phyloP scores from a whole-genome alignment of 2,113 vertebrate species.

The Myocastor coypus region DNA sequence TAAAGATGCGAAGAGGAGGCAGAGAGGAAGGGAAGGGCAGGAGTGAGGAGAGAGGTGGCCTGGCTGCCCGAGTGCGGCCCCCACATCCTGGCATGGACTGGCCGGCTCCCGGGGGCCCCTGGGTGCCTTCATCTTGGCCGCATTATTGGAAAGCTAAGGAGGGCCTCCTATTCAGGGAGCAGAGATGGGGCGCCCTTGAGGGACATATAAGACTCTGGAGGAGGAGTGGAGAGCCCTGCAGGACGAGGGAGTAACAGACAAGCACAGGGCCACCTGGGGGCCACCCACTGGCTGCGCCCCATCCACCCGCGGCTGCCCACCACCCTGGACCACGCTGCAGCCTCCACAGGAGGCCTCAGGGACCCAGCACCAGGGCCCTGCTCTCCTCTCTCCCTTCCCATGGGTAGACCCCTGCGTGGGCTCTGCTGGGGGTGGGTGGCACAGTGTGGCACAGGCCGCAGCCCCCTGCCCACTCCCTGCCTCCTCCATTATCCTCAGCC shows the following conservation, averaged over 20 bases:
- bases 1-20: not conserved
- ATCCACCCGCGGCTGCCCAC: not conserved
- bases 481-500: conserved; percentile 85
- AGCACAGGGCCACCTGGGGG: fast-evolving
- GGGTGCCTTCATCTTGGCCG: fast-evolving
- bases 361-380: not conserved
- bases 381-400: not conserved
- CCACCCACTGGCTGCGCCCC: not conserved
- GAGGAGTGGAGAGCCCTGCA: not conserved
- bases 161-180: not conserved
- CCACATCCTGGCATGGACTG: fast-evolving
- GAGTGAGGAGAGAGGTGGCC: fast-evolving
- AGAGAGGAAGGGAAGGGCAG: fast-evolving
- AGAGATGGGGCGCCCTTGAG: not conserved
- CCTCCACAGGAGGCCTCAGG: not conserved
- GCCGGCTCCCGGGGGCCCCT: not conserved
- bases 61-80: conserved; percentile 34
- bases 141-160: fast-evolving
- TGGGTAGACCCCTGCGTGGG: not conserved
- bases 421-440: not conserved
- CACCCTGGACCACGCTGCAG: not conserved
- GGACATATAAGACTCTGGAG: not conserved
- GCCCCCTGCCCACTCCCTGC: not conserved
- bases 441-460: not conserved
- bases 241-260: fast-evolving